Conservation (phyloP, 92 coral and sea anemone genomes). For the Hydrozoanthus gracilis region DNA sequence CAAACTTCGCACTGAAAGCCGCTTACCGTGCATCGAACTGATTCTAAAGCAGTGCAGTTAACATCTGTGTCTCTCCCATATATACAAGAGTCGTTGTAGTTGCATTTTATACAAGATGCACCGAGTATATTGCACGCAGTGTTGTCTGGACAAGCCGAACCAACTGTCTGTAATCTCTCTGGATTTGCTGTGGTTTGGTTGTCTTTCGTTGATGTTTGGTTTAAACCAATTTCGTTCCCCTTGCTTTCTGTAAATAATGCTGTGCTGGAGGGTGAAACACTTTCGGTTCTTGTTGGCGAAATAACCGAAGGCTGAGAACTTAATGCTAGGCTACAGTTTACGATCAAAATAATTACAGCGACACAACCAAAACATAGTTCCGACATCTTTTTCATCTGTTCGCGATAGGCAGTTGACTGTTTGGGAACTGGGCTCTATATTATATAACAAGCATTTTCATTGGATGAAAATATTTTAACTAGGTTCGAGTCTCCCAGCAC, state of each 20-base stretch:
- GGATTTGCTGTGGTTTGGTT: background rate
- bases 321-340: background rate
- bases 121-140: constrained; percentile 67
- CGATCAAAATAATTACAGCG: background rate
- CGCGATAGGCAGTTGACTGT: background rate
- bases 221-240: background rate
- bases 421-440: constrained; percentile 20
- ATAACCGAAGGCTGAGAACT: constrained; percentile 28
- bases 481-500: constrained; percentile 59
- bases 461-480: background rate
- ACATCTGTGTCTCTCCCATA: constrained; percentile 82
- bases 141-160: constrained; percentile 66
- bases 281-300: constrained; percentile 32
- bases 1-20: too few relatives aligned
- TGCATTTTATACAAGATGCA: constrained; percentile 78
- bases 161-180: background rate
- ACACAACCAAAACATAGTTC: background rate
- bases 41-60: constrained; percentile 61
- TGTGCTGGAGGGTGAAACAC: constrained; percentile 26
- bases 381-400: background rate
- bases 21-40: constrained; percentile 76
- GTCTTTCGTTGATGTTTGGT: background rate
- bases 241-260: background rate
- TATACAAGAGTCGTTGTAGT: constrained; percentile 66
- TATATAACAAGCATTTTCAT: constrained; percentile 25